Conservation (phyloP, 2,113 vertebrate genomes). For the Epinephelus cyanopodus region DNA sequence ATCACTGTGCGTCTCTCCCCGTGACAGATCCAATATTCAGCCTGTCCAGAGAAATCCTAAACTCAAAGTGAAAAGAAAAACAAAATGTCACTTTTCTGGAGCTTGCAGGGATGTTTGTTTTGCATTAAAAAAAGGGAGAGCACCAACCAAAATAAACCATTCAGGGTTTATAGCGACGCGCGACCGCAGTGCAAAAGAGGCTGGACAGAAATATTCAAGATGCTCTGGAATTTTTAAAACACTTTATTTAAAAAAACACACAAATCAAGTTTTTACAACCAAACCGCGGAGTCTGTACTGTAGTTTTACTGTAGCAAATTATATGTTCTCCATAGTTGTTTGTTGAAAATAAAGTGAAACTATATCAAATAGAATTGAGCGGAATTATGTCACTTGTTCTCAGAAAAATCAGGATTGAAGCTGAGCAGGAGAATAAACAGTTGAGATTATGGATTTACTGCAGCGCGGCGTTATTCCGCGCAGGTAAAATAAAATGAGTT, state of each 20-base stretch:
- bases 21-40: neutral
- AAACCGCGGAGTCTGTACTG: neutral
- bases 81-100: conserved; percentile 12
- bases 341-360: neutral
- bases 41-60: neutral
- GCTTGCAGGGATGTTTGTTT: conserved; percentile 29
- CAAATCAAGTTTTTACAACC: conserved; percentile 10
- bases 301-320: neutral
- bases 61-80: conserved; percentile 16
- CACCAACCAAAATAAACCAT: conserved; percentile 53
- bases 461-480: neutral
- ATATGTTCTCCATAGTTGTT: neutral
- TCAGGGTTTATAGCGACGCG: conserved; percentile 25
- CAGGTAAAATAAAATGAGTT: neutral
- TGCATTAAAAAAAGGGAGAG: conserved; percentile 5
- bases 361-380: neutral
- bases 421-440: neutral
- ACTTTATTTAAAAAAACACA: neutral
- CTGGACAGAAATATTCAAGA: conserved; percentile 27
- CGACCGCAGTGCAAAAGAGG: conserved; percentile 50
- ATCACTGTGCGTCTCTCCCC: conserved; percentile 13
- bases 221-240: conserved; percentile 27
- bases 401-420: neutral
- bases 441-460: neutral
- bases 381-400: neutral